Evolutionary conservation across 2,888 invertebrate genomes (phyloP), one percentile per base, ranked within the genome.

Genomic region (Fissipunctia ypsillon): DNA sequence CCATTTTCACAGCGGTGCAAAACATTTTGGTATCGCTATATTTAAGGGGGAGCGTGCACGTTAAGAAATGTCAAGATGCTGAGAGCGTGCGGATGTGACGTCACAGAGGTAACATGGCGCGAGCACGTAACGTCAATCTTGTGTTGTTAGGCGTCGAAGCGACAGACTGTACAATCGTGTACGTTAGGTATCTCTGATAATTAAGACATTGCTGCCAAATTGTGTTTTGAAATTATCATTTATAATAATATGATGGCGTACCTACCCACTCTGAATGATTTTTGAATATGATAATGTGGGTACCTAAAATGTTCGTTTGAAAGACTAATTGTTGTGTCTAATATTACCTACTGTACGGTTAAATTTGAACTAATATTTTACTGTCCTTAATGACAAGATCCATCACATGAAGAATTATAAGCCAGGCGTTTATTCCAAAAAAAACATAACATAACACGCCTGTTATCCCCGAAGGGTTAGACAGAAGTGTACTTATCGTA

Each of bases 91-190:
- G 85, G 86, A 84, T 83, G 86, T 84, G 83, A 83, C 81, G 84
- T 87, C 81, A 76, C 38, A 78, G 60, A 80, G 73, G 84, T 74
- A 85, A 85, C 85, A 78, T 80, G 87, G 76, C 82, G 81, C 74
- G 80, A 84, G 85, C 87, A 85, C 80, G 87, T 80, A 69, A 86
- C 76, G 89, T 87, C 87, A 88, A 88, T 87, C 84, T 84, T 84
- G 78, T 83, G 86, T 87, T 88, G 86, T 87, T 83, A 81, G 73
- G 74, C 76, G 60, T 66, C 76, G 65, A 74, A 73, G 80, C 61
- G 78, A 76, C 77, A 69, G 68, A 52, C 52, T 75, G 45, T 74
- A 83, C 64, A 80, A 50, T 71, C 41, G 28, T 45, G 38, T 41
- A 35, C 25, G 43, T 45, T 45, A 45, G 14, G 22, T 60, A 38